Conservation (phyloP, 2,113 vertebrate genomes). For the Trogon surrucura region DNA sequence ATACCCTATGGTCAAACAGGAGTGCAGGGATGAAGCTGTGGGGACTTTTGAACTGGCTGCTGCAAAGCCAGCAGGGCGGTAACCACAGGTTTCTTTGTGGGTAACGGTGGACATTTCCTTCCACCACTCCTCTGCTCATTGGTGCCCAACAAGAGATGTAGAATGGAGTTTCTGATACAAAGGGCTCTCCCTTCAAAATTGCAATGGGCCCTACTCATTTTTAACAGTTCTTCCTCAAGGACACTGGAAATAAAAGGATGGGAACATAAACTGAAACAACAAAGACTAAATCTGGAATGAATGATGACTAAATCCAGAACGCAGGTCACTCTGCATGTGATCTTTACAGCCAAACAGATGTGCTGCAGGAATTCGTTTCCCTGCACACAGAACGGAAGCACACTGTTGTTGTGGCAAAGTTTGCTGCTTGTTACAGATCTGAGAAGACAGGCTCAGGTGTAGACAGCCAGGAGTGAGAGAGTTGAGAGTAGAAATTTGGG, state of each 20-base stretch:
- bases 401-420: not conserved
- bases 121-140: not conserved
- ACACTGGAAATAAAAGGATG: not conserved
- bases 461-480: not conserved
- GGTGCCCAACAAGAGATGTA: not conserved
- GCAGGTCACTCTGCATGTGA: not conserved
- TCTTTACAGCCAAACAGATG: not conserved
- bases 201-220: not conserved
- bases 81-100: not conserved
- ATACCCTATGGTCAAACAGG: not conserved
- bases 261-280: not conserved
- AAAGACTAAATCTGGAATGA: not conserved
- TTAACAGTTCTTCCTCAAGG: not conserved
- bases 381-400: not conserved
- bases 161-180: not conserved
- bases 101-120: not conserved
- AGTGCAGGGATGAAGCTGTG: not conserved
- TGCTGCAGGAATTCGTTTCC: not conserved
- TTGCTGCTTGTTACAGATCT: not conserved
- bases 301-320: not conserved
- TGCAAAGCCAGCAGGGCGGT: not conserved
- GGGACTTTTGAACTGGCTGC: not conserved
- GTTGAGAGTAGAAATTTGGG: not conserved
- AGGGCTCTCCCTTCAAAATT: not conserved
- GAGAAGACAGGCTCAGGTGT: not conserved